Conservation (phyloP, 2,888 invertebrate genomes). For the Cheilosia grossa region DNA sequence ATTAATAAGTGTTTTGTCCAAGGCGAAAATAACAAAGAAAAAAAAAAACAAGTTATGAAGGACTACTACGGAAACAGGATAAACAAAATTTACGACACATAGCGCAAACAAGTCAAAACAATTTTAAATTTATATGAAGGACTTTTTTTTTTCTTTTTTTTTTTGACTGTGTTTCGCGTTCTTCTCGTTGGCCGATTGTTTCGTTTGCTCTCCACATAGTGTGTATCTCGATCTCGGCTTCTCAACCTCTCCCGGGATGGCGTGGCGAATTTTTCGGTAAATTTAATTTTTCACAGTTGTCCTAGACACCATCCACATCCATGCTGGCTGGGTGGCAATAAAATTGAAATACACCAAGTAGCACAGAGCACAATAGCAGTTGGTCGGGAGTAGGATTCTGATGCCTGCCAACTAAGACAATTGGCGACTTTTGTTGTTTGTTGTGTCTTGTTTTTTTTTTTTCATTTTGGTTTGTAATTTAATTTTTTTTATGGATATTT, state of each 20-base stretch:
- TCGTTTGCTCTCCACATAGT: not conserved
- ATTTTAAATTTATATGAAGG: conserved; percentile 62
- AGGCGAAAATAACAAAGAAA: conserved; percentile 10
- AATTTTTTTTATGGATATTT: conserved; percentile 23
- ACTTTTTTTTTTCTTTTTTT: conserved; percentile 24
- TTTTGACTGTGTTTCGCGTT: not conserved
- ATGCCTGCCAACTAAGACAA: conserved; percentile 62
- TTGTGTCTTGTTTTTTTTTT: not conserved
- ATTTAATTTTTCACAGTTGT: conserved; percentile 69
- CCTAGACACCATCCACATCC: conserved; percentile 38
- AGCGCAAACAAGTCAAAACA: conserved; percentile 61
- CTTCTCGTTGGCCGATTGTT: not conserved
- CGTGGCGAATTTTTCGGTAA: conserved; percentile 23
- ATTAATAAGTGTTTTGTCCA: conserved; percentile 65
- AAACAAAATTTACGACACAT: conserved; percentile 68
- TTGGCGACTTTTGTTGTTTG: conserved; percentile 58
- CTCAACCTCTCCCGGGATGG: conserved; percentile 2
- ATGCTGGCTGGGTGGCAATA: conserved; percentile 38
- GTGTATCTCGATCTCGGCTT: no score
- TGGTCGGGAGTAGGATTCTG: conserved; percentile 16
- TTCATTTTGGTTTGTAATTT: not conserved
- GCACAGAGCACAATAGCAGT: not conserved
- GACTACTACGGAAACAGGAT: conserved; percentile 44
- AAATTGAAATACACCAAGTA: conserved; percentile 35
- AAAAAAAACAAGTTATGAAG: not conserved